Base-by-base conservation (phyloP, 2,888 invertebrate species). In the Callinectes sapidus region DNA sequence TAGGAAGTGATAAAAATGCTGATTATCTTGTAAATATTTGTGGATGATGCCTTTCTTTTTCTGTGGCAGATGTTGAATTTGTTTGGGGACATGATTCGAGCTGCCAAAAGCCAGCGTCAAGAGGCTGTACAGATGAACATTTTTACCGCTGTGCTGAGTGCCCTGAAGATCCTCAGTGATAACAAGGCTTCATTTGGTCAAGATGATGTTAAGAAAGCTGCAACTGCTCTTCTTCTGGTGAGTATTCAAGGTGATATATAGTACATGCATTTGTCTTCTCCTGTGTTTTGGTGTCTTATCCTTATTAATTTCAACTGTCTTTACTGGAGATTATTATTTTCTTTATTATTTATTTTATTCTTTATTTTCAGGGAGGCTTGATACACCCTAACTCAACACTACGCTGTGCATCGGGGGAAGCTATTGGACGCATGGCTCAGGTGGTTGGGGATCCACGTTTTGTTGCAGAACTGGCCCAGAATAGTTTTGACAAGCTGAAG, bases 61-160 rank as follows among this genome's bases (percentile, higher is more conserved):
- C 48, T 88, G 3, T 90, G 28, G n/a, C 99, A 99, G 96, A 99
- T 99, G 98, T 96, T 99, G 90, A 98, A 99, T 95, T 99, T 99
- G 95, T 99, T 99, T 95, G 97, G 97, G 39, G 99, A 99, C 95
- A 99, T 99, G 95, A 98, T 99, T 95, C 97, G 97, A 95, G 98
- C 98, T 95, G 98, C 98, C 0, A 99, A 99, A 95, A 98, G 98
- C 18, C 97, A 97, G 0, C 97, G 99, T 18, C 99, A 99, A 95
- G 99, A 99, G 95, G 99, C 99, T 0, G 98, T 98, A 32, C 99
- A 99, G 96, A 98, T 99, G 96, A 99, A 99, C 96, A 98, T 99
- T 91, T 98, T 99, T 95, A 98, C 99, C 0, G 99, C 99, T 0
- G 96, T 99, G 48, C 96, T 99, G 90, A 97, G 98, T 95, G 99